phyloP scores from a whole-genome alignment of 1,140 invertebrate species.

The Trissolcus basalis region DNA sequence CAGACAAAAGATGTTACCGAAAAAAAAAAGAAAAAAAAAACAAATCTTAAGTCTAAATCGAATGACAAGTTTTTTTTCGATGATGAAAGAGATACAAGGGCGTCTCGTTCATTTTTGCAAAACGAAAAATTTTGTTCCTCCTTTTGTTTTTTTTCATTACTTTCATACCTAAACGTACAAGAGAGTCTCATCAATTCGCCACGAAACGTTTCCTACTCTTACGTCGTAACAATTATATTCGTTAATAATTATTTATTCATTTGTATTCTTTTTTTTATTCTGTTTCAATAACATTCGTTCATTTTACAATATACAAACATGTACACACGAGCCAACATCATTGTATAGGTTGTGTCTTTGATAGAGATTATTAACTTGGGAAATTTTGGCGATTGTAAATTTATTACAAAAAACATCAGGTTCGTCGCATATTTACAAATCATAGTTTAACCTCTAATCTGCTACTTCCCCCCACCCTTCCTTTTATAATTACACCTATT shows the following conservation, averaged over 20 bases:
- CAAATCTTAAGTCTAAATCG: too few relatives aligned
- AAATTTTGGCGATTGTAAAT: constrained; percentile 69
- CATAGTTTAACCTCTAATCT: constrained; percentile 51
- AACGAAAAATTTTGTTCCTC: neutral
- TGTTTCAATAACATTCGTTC: constrained; percentile 56
- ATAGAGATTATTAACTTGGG: constrained; percentile 58
- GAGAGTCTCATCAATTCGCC: constrained; percentile 3
- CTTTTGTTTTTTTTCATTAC: neutral
- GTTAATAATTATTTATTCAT: constrained; percentile 19
- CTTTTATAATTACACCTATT: constrained; percentile 50
- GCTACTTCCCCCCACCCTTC: neutral
- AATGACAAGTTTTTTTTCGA: neutral
- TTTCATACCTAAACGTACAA: constrained; percentile 7
- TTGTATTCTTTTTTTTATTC: too few relatives aligned
- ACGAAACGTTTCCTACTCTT: constrained; percentile 11
- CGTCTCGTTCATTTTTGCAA: neutral
- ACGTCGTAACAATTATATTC: constrained; percentile 37
- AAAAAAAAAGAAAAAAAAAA: too few relatives aligned
- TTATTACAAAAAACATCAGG: constrained; percentile 65
- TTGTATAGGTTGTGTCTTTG: constrained; percentile 61
- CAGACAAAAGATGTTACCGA: too few relatives aligned
- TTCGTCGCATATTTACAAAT: constrained; percentile 59
- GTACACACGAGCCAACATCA: constrained; percentile 65
- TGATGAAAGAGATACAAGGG: too few relatives aligned
- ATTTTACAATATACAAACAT: constrained; percentile 66